phyloP scores from a whole-genome alignment of 2,113 vertebrate species.

The Bufo bufo region DNA sequence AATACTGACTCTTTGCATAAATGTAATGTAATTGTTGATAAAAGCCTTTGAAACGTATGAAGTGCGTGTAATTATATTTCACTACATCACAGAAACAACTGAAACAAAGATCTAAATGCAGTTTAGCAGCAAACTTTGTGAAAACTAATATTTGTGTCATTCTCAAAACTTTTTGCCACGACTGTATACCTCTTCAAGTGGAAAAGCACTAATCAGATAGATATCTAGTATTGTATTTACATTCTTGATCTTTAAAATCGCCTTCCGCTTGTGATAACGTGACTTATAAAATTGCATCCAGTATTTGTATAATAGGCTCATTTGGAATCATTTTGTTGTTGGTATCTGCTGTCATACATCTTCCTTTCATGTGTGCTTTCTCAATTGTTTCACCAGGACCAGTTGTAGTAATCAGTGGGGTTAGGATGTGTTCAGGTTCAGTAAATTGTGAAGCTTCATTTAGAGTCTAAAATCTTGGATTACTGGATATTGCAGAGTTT shows the following conservation, averaged over 20 bases:
- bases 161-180: no score
- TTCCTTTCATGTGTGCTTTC: background rate
- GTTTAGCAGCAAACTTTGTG: no score
- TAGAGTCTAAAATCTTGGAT: background rate
- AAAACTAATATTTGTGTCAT: no score
- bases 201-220: no score
- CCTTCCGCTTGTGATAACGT: background rate
- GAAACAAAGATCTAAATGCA: no score
- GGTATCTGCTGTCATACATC: background rate
- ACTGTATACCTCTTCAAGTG: no score
- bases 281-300: background rate
- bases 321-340: background rate
- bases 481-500: background rate
- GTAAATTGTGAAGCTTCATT: background rate
- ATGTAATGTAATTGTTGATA: no score
- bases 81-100: no score
- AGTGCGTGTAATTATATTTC: no score
- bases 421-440: constrained; percentile 22
- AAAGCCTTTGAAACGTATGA: no score
- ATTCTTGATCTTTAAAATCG: background rate
- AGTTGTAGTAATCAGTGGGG: background rate
- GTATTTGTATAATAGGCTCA: background rate
- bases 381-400: background rate
- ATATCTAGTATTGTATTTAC: background rate
- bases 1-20: no score